A percentile compares a stretch with the other conserved stretches of the same genome.
These are phyloP conservation scores for Protonemura montana DNA, from an alignment of 2,888 invertebrate species.

Conservation along the genomic window DNA sequence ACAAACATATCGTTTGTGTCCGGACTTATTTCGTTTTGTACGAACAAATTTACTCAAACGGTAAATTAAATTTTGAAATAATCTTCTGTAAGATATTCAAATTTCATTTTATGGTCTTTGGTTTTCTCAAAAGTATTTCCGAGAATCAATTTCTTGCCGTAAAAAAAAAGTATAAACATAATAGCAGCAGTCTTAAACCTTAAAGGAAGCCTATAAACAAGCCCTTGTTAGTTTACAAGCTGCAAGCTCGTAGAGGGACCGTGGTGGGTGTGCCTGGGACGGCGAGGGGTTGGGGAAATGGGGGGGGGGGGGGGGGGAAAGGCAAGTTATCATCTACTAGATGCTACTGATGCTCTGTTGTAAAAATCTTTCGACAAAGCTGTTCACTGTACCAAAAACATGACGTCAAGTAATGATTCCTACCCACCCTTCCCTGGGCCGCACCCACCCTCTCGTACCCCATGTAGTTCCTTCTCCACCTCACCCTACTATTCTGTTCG, in stretches of 20 bases:
- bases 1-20: no score
- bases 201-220: constrained; percentile 13
- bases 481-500: background rate
- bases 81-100: background rate
- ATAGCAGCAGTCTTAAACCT: background rate
- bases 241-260: background rate
- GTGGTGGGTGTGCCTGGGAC: background rate
- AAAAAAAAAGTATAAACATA: constrained; percentile 26
- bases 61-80: no score
- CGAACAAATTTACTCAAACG: no score
- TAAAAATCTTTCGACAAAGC: constrained; percentile 54
- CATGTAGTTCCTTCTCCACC: background rate
- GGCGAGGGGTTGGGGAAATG: background rate
- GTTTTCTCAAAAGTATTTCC: background rate
- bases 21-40: no score
- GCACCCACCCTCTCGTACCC: background rate
- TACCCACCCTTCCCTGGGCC: constrained; percentile 52
- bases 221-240: constrained; percentile 27
- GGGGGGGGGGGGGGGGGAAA: background rate
- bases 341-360: constrained; percentile 25
- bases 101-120: background rate
- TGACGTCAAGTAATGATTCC: constrained; percentile 60
- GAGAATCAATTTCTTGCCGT: constrained; percentile 19
- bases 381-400: constrained; percentile 58
- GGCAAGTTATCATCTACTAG: constrained; percentile 21